Conservation (phyloP, 1,140 invertebrate genomes). For the Ceratosolen fusciceps region DNA sequence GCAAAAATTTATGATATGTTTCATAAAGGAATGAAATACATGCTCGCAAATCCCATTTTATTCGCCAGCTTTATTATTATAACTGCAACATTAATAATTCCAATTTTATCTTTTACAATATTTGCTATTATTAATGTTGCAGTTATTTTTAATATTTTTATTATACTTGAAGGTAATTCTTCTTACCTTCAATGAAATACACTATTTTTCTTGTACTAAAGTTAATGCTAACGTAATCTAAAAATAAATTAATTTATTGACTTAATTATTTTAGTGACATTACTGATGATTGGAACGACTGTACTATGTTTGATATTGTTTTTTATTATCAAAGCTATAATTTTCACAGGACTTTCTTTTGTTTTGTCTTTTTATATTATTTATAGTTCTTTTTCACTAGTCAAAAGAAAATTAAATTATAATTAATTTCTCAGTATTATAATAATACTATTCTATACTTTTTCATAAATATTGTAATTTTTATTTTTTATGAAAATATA, state of each 20-base stretch:
- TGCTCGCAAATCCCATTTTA: constrained; percentile 36
- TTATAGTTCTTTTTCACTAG: constrained; percentile 30
- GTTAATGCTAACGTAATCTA: no score
- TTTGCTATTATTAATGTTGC: constrained; percentile 49
- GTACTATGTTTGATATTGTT: constrained; percentile 51
- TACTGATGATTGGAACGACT: constrained; percentile 51
- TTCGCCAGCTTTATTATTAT: constrained; percentile 40
- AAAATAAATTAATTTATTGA: neutral
- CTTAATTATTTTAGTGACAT: constrained; percentile 49
- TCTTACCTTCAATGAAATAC: neutral
- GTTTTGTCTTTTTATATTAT: constrained; percentile 37
- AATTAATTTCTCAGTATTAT: constrained; percentile 33
- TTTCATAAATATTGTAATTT: constrained; percentile 20
- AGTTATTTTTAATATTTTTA: constrained; percentile 53
- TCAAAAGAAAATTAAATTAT: constrained; percentile 36
- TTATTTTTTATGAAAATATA: constrained; percentile 34
- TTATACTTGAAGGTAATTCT: constrained; percentile 56
- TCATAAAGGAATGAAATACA: constrained; percentile 28
- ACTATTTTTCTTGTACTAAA: neutral
- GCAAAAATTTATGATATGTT: constrained; percentile 32
- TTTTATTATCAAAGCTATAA: constrained; percentile 44
- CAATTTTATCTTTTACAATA: constrained; percentile 46
- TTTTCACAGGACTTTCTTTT: constrained; percentile 45
- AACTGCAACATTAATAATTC: constrained; percentile 43
- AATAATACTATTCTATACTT: neutral